Conservation (phyloP, 2,888 invertebrate species). For the Lymantria monacha region DNA sequence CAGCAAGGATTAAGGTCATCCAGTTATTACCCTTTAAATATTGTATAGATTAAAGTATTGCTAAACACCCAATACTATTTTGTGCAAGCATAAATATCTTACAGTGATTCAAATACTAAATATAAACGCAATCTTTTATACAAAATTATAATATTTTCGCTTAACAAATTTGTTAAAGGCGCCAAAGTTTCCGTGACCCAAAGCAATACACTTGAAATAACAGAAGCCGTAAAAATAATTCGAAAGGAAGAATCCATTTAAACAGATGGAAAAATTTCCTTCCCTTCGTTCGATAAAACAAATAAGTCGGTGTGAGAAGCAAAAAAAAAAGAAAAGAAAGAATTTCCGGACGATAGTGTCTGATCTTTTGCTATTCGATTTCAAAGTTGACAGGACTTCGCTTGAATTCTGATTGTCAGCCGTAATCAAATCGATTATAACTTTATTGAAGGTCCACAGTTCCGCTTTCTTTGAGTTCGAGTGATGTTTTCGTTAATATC, state of each 20-base stretch:
- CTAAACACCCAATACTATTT: no score
- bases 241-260: slow-evolving; percentile 19
- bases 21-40: no score
- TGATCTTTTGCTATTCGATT: slow-evolving; percentile 23
- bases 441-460: slow-evolving; percentile 7
- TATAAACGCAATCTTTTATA: no score
- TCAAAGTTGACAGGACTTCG: slow-evolving; percentile 16
- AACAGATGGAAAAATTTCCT: slow-evolving; percentile 23
- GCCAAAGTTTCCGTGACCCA: no score
- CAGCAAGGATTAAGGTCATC: no score
- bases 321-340: slow-evolving; percentile 6
- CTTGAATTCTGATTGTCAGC: slow-evolving; percentile 14
- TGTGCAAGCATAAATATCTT: no score
- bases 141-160: no score
- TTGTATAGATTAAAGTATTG: no score
- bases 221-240: slow-evolving; percentile 30
- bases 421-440: slow-evolving; percentile 13
- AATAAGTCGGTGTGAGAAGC: slow-evolving; percentile 24
- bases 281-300: slow-evolving; percentile 26
- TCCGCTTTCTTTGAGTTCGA: no score
- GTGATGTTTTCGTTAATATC: no score
- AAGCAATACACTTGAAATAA: slow-evolving; percentile 16
- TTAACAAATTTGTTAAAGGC: no score
- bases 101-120: no score
- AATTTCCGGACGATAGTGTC: slow-evolving; percentile 27